phyloP scores from a whole-genome alignment of 2,797 vertebrate species.

The Rhynchonycteris naso region DNA sequence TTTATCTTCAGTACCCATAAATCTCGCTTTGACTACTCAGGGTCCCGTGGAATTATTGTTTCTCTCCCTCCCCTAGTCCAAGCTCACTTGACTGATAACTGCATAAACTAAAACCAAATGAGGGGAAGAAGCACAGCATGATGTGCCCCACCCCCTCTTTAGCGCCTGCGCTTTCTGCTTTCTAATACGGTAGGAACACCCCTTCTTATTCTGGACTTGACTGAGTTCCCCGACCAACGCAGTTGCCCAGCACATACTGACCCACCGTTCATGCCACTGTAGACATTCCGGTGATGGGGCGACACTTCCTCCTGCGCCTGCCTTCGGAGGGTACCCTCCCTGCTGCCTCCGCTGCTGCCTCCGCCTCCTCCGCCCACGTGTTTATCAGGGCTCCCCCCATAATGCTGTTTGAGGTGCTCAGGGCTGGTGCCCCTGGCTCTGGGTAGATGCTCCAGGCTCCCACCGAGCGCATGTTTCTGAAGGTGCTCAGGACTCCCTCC shows the following conservation, averaged over 20 bases:
- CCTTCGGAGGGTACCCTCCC: constrained; percentile 92
- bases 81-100: background rate
- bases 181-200: background rate
- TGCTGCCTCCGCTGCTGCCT: constrained; percentile 84
- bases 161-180: background rate
- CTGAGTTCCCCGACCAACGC: background rate
- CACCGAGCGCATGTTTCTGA: constrained; percentile 88
- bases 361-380: constrained; percentile 87
- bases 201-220: background rate
- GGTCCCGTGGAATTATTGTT: background rate
- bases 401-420: constrained; percentile 92
- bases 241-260: constrained; percentile 73
- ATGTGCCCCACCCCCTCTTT: background rate
- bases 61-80: background rate
- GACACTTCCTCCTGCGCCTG: constrained; percentile 89
- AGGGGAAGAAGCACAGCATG: background rate
- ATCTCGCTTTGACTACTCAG: background rate
- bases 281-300: constrained; percentile 94
- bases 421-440: constrained; percentile 93
- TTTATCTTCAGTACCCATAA: background rate
- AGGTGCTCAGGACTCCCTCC: constrained; percentile 88
- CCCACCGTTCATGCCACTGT: constrained; percentile 99
- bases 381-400: constrained; percentile 90
- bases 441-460: constrained; percentile 92
- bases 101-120: background rate